Conservation (phyloP, 2,113 vertebrate species). For the Trichomycterus rosablanca region DNA sequence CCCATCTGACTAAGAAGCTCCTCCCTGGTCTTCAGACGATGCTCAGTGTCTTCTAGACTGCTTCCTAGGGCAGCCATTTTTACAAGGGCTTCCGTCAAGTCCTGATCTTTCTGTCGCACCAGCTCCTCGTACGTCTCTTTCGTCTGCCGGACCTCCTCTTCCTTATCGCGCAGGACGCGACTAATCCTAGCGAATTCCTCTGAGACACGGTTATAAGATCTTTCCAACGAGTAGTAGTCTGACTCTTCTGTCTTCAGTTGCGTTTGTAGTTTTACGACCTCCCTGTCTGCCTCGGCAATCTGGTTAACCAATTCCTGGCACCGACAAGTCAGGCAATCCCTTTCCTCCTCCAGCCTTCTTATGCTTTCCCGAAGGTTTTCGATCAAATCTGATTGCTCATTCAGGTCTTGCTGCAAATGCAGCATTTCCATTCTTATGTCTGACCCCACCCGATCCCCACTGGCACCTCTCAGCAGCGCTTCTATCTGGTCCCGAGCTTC, state of each 20-base stretch:
- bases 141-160: conserved; percentile 80
- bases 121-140: conserved; percentile 79
- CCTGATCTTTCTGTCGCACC: conserved; percentile 80
- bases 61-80: conserved; percentile 82
- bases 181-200: conserved; percentile 79
- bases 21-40: conserved; percentile 77
- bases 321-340: conserved; percentile 73
- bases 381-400: conserved; percentile 68
- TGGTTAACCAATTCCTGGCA: conserved; percentile 88
- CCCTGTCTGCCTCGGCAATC: conserved; percentile 72
- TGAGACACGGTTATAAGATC: conserved; percentile 73
- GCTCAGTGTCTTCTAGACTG: conserved; percentile 83
- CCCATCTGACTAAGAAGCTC: conserved; percentile 72
- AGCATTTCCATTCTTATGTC: conserved; percentile 75
- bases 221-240: conserved; percentile 78
- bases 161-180: conserved; percentile 77
- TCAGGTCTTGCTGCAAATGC: conserved; percentile 80
- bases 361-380: conserved; percentile 78
- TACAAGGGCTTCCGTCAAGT: conserved; percentile 81
- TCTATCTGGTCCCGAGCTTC: conserved; percentile 80
- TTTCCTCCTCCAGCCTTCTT: conserved; percentile 76
- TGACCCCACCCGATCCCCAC: conserved; percentile 60
- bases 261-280: conserved; percentile 76
- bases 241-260: conserved; percentile 76
- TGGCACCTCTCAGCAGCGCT: conserved; percentile 74